Base-by-base conservation (phyloP, 2,797 vertebrate species). In the Peromyscus eremicus region DNA sequence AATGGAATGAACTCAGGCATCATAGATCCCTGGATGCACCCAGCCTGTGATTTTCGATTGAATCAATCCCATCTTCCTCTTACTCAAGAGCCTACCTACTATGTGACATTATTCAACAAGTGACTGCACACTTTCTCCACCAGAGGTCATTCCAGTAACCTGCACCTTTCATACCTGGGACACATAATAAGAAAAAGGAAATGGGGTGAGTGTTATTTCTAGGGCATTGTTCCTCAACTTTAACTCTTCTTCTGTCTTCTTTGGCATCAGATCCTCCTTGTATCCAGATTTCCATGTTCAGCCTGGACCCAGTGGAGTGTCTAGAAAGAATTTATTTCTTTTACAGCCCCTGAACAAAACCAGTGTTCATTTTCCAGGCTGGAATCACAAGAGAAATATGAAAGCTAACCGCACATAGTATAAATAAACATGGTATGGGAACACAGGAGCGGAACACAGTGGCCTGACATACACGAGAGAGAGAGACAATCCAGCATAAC, bases 381-480 rank as follows among this genome's bases (percentile, higher is more conserved):
- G 92, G 98, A 98, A 98, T 98, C 96, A 12, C 98, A 98, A 96
- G 98, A 99, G 98, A 99, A 99, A 99, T 98, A 98, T 98, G 98
- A 99, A 98, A 98, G 98, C 97, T 98, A 98, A 98, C 98, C 97
- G 97, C 97, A 98, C 96, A 92, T 21, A 0, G 96, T 98, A 99
- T 99, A 99, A 99, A 99, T 99, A 99, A 99, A 99, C 98, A 99
- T 98, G 97, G 97, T 98, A 98, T 98, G 98, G 98, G 98, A 98
- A 98, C 98, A 98, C 37, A 75, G 98, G 97, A 98, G 98, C 93
- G 27, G 97, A 98, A 98, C 98, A 97, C 95, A 89, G 97, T 96
- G 52, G 97, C 97, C 98, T 96, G 92, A 92, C 14, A 89, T 98
- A 98, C 98, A 96, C 4, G 19, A 97, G 98, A 49, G 52, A 60